Evolutionary conservation across 2,797 vertebrate genomes (phyloP).

Genomic region (Sarcophilus harrisii): DNA sequence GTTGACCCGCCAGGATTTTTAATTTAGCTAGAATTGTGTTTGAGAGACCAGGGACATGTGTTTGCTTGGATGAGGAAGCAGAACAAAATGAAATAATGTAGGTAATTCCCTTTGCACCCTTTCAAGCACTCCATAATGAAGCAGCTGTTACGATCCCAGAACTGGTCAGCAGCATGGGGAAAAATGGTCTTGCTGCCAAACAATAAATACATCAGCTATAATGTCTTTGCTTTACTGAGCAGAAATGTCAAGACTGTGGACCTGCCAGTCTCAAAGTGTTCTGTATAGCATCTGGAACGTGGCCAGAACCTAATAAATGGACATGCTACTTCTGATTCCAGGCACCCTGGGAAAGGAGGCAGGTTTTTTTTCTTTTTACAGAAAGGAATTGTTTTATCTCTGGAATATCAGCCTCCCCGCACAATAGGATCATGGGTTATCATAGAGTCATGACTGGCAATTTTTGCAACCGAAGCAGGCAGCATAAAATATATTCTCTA

Average conservation of each 20-base stretch:
- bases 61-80: not conserved
- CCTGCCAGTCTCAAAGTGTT: not conserved
- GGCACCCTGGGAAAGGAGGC: not conserved
- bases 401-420: not conserved
- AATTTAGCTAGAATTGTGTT: not conserved
- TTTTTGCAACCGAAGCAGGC: not conserved
- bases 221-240: not conserved
- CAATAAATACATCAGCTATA: not conserved
- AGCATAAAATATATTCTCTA: not conserved
- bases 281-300: not conserved
- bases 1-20: not conserved
- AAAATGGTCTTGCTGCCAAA: not conserved
- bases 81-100: not conserved
- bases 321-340: not conserved
- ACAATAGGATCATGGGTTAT: not conserved
- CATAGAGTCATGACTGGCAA: not conserved
- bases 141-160: not conserved
- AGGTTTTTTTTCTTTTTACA: not conserved
- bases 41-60: not conserved
- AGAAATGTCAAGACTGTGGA: not conserved
- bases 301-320: not conserved
- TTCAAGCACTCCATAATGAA: not conserved
- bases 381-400: not conserved
- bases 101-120: not conserved
- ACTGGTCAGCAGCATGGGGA: not conserved